Evolutionary conservation across 2,888 invertebrate species (phyloP).

Genomic region (Anarsia innoxiella): DNA sequence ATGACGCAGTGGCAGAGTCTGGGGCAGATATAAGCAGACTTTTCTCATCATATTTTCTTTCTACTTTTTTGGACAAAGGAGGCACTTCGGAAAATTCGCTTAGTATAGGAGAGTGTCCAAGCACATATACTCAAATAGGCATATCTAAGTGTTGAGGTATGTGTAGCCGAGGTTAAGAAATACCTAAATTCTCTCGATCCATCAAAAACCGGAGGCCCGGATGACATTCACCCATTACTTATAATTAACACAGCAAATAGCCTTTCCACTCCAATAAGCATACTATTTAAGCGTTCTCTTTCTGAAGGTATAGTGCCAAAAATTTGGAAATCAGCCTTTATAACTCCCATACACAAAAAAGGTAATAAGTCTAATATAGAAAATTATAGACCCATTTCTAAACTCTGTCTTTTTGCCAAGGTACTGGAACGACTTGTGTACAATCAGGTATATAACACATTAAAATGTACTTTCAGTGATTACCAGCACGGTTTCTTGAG

Average conservation of each 20-base stretch:
- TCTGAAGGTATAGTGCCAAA: neutral
- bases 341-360: constrained; percentile 5
- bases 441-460: neutral
- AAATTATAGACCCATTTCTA: constrained; percentile 9
- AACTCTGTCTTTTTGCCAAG: constrained; percentile 8
- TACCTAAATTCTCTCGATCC: neutral
- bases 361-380: constrained; percentile 2
- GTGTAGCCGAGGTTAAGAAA: too few species aligned
- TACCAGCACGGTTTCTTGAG: constrained; percentile 8
- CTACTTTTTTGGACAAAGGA: neutral
- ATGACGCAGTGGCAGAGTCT: neutral
- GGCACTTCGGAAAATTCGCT: neutral
- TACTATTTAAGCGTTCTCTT: neutral
- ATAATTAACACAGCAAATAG: neutral
- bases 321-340: constrained; percentile 10
- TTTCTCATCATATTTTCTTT: neutral
- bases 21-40: neutral
- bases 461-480: neutral
- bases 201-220: neutral
- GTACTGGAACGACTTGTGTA: constrained; percentile 1
- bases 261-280: neutral
- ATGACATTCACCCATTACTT: neutral
- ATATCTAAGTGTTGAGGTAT: neutral
- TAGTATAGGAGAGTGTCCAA: neutral
- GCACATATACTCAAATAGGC: neutral